A percentile compares a stretch with the other conserved stretches of the same genome.
Conservation (phyloP, 2,113 vertebrate species). For the Chiloscyllium plagiosum region DNA sequence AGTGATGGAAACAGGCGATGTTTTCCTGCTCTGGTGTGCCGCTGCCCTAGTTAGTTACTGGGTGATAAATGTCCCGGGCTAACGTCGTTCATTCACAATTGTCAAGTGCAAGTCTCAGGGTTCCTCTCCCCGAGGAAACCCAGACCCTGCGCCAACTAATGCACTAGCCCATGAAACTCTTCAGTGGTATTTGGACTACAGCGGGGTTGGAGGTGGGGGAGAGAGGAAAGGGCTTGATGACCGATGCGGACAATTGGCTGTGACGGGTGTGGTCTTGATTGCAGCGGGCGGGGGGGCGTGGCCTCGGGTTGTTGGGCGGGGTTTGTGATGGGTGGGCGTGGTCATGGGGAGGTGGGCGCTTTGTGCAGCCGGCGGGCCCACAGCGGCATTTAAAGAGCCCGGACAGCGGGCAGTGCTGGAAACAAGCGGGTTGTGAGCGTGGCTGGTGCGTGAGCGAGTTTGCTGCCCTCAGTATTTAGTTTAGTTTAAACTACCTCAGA, state of each 20-base stretch:
- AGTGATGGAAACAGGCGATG: neutral
- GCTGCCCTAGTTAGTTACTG: neutral
- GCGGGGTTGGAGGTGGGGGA: no score
- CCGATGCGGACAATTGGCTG: no score
- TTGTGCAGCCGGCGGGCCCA: neutral
- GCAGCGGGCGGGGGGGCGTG: no score
- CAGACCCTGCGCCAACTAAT: neutral
- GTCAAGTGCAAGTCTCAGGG: neutral
- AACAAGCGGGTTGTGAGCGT: neutral
- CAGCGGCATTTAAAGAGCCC: slow-evolving; percentile 28
- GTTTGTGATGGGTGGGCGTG: neutral
- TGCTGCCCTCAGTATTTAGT: neutral
- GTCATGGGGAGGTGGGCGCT: neutral
- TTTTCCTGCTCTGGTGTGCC: neutral
- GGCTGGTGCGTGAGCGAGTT: neutral
- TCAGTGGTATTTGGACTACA: no score
- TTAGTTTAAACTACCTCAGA: neutral
- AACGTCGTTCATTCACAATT: neutral
- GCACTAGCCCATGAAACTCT: neutral
- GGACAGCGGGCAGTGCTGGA: neutral
- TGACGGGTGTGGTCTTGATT: no score
- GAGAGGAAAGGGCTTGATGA: no score
- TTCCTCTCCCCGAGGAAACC: neutral
- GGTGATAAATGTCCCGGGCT: neutral
- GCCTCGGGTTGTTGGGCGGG: neutral